Base-by-base conservation (phyloP, 2,888 invertebrate genomes). In the Temnothorax rugatulus region DNA sequence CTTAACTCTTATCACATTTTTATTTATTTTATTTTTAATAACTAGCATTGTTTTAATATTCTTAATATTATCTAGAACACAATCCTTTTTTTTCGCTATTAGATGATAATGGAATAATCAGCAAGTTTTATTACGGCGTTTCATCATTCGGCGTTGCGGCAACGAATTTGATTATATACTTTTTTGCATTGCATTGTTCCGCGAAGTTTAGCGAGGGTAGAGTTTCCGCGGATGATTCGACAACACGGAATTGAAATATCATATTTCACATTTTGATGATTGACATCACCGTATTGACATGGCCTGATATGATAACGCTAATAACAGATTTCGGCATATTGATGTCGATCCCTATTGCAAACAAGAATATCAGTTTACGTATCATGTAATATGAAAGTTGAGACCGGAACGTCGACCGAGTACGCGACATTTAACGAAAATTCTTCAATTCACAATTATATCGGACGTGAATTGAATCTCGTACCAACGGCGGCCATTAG, bases 391-490 rank as follows among this genome's bases (percentile, higher is more conserved):
- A 21, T 81, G 79, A 81, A 81, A 81, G 66, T 64, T 52, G 82
- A 79, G 47, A 69, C n/a, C 52, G 76, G 57, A 29, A 29, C 68
- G 38, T 25, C 63, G 13, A 47, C 41, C 57, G 73, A 41, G 52
- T 71, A 34, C 25, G 71, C 75, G 64, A 84, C 84, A 84, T 90
- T 87, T 87, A 86, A 54, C 61, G 34, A 59, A 86, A 83, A 83
- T 81, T 85, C 89, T 90, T 87, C 84, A 85, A 90, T 89, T 84
- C 68, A 74, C 81, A 84, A 87, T 90, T 90, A 87, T 84, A 88
- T 82, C 64, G 52, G 64, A 83, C 52, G 59, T 73, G 76, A 86
- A 89, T 88, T 85, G 85, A 86, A 86, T 84, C 83, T 83, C 84
- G 57, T 41, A 41, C 21, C 77, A 77, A 50, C 54, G 64, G 59